Conservation (phyloP, 2,113 vertebrate genomes). For the Oreocharis arfaki region DNA sequence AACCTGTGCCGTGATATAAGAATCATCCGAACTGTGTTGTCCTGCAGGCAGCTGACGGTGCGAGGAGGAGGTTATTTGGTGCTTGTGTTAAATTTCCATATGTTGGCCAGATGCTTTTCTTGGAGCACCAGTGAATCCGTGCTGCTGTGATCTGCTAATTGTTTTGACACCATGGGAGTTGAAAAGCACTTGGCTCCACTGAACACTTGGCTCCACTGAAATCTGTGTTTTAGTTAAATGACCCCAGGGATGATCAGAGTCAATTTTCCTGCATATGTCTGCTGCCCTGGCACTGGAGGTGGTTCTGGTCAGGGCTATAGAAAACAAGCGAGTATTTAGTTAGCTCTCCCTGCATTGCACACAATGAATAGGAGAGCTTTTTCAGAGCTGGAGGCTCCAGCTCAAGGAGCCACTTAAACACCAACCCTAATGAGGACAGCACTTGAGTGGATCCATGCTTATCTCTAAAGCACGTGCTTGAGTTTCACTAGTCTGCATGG, state of each 20-base stretch:
- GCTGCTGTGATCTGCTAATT: constrained; percentile 50
- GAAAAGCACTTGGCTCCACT: background rate
- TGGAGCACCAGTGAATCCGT: background rate
- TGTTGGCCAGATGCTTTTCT: constrained; percentile 45
- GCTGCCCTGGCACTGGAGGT: constrained; percentile 7
- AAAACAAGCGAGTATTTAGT: constrained; percentile 19
- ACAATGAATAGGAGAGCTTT: background rate
- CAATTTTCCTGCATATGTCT: constrained; percentile 40
- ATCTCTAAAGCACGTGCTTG: constrained; percentile 25
- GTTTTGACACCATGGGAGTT: constrained; percentile 52
- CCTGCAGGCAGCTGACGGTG: background rate
- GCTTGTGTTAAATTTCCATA: background rate
- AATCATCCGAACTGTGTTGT: background rate
- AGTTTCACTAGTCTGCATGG: background rate
- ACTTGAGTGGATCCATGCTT: background rate
- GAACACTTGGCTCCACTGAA: constrained; percentile 41
- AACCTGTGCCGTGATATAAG: background rate
- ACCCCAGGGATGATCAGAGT: constrained; percentile 48
- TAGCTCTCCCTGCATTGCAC: background rate
- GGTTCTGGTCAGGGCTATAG: constrained; percentile 44
- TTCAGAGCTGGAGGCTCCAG: background rate
- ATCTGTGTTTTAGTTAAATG: constrained; percentile 52
- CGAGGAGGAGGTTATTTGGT: background rate
- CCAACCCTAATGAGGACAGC: background rate
- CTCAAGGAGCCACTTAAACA: constrained; percentile 39